These are phyloP conservation scores for Saturnia pavonia DNA, from an alignment of 2,888 invertebrate species.

Conservation along the genomic window DNA sequence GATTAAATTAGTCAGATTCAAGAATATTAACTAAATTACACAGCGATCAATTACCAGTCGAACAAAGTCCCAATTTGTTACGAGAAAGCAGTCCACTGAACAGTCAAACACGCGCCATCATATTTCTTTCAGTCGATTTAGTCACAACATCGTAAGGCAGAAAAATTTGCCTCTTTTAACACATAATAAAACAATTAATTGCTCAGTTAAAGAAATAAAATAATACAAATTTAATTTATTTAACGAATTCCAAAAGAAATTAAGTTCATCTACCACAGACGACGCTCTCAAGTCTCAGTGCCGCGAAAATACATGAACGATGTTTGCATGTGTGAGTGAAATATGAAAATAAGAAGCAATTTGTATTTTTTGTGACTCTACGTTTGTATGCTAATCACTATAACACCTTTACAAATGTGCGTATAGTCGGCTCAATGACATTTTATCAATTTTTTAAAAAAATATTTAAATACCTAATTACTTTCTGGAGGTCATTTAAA, in stretches of 20 bases:
- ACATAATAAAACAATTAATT: conserved; percentile 36
- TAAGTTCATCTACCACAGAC: conserved; percentile 57
- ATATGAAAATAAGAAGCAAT: conserved; percentile 30
- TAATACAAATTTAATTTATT: conserved; percentile 18
- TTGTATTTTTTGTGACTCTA: conserved; percentile 27
- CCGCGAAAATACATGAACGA: conserved; percentile 68
- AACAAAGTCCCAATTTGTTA: conserved; percentile 70
- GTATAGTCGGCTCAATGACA: too few relatives aligned
- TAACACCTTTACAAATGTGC: neutral
- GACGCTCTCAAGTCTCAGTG: conserved; percentile 53
- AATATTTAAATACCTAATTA: neutral
- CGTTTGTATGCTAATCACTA: conserved; percentile 22
- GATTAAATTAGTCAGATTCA: conserved; percentile 45
- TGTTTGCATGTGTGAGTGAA: conserved; percentile 41
- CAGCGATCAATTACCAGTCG: conserved; percentile 53
- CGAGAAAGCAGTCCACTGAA: conserved; percentile 59
- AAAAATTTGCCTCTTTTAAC: conserved; percentile 8
- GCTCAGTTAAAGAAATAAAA: conserved; percentile 38
- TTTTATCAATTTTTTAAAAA: neutral
- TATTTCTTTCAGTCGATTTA: conserved; percentile 40
- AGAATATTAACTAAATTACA: conserved; percentile 51
- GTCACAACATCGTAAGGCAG: conserved; percentile 20
- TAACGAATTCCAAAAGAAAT: conserved; percentile 49
- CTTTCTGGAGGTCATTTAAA: neutral
- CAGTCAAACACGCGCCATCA: conserved; percentile 75